Conservation (phyloP, 2,797 vertebrate species). For the Ctenopoma kingsleyae region DNA sequence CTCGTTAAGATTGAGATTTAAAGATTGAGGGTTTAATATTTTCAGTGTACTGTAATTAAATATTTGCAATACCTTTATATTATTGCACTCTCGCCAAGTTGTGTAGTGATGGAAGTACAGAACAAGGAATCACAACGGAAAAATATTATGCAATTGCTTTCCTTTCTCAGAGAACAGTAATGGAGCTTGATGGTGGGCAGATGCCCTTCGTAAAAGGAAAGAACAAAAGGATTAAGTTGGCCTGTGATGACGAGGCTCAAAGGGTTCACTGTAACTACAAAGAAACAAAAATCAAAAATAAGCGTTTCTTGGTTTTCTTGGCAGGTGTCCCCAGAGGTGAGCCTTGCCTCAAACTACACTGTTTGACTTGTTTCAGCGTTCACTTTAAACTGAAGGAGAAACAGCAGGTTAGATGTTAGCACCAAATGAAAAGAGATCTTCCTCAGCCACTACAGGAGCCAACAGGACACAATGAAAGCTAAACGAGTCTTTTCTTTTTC, state of each 20-base stretch:
- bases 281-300: constrained; percentile 58
- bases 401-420: constrained; percentile 49
- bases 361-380: constrained; percentile 56
- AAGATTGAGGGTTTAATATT: too few relatives aligned
- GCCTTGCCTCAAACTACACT: constrained; percentile 66
- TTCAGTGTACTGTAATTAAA: not conserved
- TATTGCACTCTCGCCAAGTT: not conserved
- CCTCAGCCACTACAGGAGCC: constrained; percentile 46
- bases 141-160: constrained; percentile 23
- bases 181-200: too few relatives aligned
- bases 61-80: not conserved
- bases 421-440: constrained; percentile 60
- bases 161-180: constrained; percentile 2
- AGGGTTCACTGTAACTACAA: constrained; percentile 53
- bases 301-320: constrained; percentile 56
- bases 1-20: too few relatives aligned
- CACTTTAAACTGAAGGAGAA: constrained; percentile 54
- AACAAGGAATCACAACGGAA: not conserved
- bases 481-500: constrained; percentile 29
- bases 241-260: constrained; percentile 34
- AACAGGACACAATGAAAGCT: constrained; percentile 44
- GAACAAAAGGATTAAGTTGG: constrained; percentile 25
- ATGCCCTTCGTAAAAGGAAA: constrained; percentile 7
- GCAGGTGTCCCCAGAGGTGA: constrained; percentile 65
- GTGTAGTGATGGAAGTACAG: not conserved